Conservation (phyloP, 2,888 invertebrate species). For the Drosophila incognita region DNA sequence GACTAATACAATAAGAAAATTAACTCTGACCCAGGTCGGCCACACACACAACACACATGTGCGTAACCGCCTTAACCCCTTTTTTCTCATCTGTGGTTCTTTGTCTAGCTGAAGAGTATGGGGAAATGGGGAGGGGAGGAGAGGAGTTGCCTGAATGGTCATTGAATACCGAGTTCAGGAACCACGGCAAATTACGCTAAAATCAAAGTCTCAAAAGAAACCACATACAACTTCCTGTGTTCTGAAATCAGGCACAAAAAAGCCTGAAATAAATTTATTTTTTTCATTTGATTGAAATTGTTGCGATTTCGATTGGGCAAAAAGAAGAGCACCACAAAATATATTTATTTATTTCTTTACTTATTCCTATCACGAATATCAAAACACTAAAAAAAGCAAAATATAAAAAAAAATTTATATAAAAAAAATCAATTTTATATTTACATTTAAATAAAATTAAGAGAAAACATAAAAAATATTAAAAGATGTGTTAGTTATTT, state of each 20-base stretch:
- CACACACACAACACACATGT: constrained; percentile 31
- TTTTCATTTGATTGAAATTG: constrained; percentile 9
- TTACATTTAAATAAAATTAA: neutral
- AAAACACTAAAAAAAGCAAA: too few relatives aligned
- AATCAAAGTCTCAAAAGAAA: constrained; percentile 36
- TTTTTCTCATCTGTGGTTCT: constrained; percentile 14
- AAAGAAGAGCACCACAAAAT: neutral
- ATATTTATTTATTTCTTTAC: too few relatives aligned
- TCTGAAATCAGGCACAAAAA: constrained; percentile 13
- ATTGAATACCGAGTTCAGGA: constrained; percentile 43
- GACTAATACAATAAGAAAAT: constrained; percentile 75
- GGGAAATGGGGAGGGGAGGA: neutral
- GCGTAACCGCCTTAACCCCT: constrained; percentile 64
- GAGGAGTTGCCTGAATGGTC: constrained; percentile 18
- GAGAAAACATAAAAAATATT: neutral
- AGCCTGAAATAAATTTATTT: constrained; percentile 25
- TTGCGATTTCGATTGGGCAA: neutral
- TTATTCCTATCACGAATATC: too few relatives aligned
- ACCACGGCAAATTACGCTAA: constrained; percentile 66
- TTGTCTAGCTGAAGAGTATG: constrained; percentile 42
- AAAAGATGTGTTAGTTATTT: neutral
- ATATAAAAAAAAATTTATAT: too few relatives aligned
- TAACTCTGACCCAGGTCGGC: constrained; percentile 60
- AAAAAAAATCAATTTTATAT: too few relatives aligned
- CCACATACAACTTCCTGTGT: constrained; percentile 56